A percentile compares a stretch with the other conserved stretches of the same genome.
phyloP scores from a whole-genome alignment of 2,113 vertebrate species.

The Malurus melanocephalus region DNA sequence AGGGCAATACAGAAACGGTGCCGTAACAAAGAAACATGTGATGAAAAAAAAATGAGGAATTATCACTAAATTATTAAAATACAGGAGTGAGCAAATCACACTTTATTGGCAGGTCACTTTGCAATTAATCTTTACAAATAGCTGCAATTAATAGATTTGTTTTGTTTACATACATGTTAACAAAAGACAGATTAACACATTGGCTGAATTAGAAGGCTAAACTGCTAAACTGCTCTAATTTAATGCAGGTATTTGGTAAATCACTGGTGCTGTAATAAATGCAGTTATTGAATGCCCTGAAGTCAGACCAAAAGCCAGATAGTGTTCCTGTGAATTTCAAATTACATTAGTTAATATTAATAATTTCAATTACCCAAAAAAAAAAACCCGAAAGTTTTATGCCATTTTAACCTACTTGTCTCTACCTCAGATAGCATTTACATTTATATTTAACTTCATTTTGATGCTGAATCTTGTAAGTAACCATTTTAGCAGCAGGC shows the following conservation, averaged over 20 bases:
- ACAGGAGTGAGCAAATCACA: background rate
- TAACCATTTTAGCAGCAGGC: background rate
- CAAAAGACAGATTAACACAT: background rate
- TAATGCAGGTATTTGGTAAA: background rate
- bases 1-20: background rate
- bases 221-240: background rate
- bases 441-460: background rate
- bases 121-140: conserved; percentile 5
- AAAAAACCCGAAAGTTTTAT: background rate
- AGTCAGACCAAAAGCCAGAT: background rate
- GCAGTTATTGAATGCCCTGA: background rate
- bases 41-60: background rate
- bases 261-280: background rate
- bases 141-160: background rate
- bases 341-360: background rate
- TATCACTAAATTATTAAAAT: background rate
- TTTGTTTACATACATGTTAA: background rate
- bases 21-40: background rate
- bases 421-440: background rate
- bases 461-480: background rate
- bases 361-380: background rate
- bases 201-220: background rate
- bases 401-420: background rate
- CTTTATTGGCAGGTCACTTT: background rate
- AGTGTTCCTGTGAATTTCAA: background rate